phyloP scores from a whole-genome alignment of 2,113 vertebrate species.

The Amia ocellicauda region DNA sequence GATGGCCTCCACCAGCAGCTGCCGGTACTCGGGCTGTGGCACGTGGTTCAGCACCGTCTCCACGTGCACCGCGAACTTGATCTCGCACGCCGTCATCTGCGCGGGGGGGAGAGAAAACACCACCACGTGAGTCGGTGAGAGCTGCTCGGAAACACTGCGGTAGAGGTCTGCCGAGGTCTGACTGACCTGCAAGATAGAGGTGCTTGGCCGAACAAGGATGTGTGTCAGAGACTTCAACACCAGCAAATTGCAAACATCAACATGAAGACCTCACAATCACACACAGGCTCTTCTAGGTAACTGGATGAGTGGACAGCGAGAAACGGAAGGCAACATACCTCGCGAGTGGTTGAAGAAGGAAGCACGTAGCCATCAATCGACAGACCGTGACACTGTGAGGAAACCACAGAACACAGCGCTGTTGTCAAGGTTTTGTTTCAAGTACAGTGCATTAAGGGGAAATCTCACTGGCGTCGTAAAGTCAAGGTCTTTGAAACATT shows the following conservation, averaged over 20 bases:
- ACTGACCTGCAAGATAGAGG: too few species aligned
- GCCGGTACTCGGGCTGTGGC: slow-evolving; percentile 92
- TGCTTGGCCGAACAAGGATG: too few species aligned
- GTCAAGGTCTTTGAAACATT: neutral
- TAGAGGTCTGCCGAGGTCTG: too few species aligned
- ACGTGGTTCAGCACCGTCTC: slow-evolving; percentile 94
- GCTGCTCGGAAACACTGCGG: too few species aligned
- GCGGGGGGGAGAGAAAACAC: slow-evolving; percentile 12
- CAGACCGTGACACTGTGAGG: slow-evolving; percentile 91
- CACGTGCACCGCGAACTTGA: slow-evolving; percentile 97
- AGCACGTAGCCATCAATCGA: slow-evolving; percentile 95
- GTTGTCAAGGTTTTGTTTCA: too few species aligned
- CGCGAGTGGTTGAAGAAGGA: slow-evolving; percentile 91
- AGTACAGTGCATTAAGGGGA: too few species aligned
- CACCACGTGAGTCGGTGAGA: neutral
- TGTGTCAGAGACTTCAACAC: too few species aligned
- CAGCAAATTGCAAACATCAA: too few species aligned
- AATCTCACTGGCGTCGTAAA: neutral
- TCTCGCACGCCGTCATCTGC: slow-evolving; percentile 93
- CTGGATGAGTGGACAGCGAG: too few species aligned
- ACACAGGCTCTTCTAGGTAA: too few species aligned
- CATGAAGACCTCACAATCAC: too few species aligned
- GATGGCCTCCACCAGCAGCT: slow-evolving; percentile 90
- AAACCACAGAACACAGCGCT: slow-evolving; percentile 22
- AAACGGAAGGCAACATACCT: slow-evolving; percentile 61